phyloP scores from a whole-genome alignment of 30 jellyfish, hydroid and myxozoan genomes.

The Nemopilema nomurai region DNA sequence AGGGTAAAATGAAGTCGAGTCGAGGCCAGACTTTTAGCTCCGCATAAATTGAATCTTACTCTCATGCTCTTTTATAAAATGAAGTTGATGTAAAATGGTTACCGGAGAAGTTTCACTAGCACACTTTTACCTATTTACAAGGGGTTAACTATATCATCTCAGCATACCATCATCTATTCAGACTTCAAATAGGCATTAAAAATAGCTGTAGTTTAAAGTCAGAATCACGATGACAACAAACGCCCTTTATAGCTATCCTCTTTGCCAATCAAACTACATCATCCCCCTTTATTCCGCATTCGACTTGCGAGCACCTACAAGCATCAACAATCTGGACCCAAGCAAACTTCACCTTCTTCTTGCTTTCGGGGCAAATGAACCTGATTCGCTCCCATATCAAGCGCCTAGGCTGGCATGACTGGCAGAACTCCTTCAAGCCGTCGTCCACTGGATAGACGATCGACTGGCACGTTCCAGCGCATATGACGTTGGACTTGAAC shows the following conservation, averaged over 20 bases:
- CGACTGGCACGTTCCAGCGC: constrained; percentile 60
- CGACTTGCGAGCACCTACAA: constrained; percentile 37
- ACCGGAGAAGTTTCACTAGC: too few relatives aligned
- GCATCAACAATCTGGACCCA: constrained; percentile 49
- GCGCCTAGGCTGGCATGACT: constrained; percentile 43
- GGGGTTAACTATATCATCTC: too few relatives aligned
- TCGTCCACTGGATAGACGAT: constrained; percentile 39
- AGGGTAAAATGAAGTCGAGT: too few relatives aligned
- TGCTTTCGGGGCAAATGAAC: constrained; percentile 33
- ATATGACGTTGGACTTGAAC: constrained; percentile 25
- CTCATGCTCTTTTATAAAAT: too few relatives aligned
- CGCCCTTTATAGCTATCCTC: background rate
- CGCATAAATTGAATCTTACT: too few relatives aligned
- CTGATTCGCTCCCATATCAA: constrained; percentile 44
- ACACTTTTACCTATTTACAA: too few relatives aligned
- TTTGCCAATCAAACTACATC: background rate
- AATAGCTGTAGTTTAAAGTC: too few relatives aligned
- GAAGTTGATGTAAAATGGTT: too few relatives aligned
- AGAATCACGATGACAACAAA: too few relatives aligned
- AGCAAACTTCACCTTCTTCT: constrained; percentile 15
- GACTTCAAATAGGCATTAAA: too few relatives aligned
- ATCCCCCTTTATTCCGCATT: constrained; percentile 1
- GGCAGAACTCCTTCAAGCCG: constrained; percentile 48
- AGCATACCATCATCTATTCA: too few relatives aligned
- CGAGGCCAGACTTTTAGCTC: too few relatives aligned